Evolutionary conservation across 2,888 invertebrate genomes (phyloP), one percentile per base, ranked within the genome.

Genomic region (Drosophila algonquin): DNA sequence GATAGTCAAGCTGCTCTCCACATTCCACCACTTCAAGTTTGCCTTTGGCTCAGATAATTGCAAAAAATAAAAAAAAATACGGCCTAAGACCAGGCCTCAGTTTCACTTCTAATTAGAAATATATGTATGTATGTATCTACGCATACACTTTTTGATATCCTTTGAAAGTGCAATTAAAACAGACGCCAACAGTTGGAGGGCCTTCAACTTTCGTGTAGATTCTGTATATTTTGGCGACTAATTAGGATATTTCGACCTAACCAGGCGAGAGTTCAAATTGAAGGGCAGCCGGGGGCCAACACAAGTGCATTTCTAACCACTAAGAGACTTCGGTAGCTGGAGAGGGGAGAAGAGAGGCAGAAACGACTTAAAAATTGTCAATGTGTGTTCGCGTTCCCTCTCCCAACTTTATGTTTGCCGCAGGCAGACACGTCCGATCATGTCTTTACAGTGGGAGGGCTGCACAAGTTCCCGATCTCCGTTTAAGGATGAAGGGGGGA

Each of bases 11-110:
- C 48, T 48, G 52, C 40, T n/a, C 40, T 14, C 40, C 40, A 5
- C 51, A 12, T 14, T 12, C 14, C 40, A 6, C 45, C 80, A 65
- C 70, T 62, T 61, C 53, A 62, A 21, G 55, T 57, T 40, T 52
- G 51, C 27, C 68, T 47, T 63, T 87, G 81, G 59, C 80, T 87
- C 87, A 85, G 82, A 85, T 82, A 82, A 87, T 82, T 82, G 82
- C 87, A 80, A 87, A 72, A 59, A 65, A 60, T 14, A 9, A 64
- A 51, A 55, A 10, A 52, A 24, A 35, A 53, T 30, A 27, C 52
- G 40, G 35, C 27, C 57, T 46, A 56, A 27, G 54, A 69, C 46
- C 60, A 67, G 61, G 67, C 68, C 72, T 64, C 75, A 44, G 80
- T 72, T 70, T 63, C 67, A 46, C 61, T 67, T 88, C 83, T 80